Percentiles rank a stretch among this genome's conserved stretches.
phyloP scores from a whole-genome alignment of 2,888 invertebrate species.

The Idaea biselata region DNA sequence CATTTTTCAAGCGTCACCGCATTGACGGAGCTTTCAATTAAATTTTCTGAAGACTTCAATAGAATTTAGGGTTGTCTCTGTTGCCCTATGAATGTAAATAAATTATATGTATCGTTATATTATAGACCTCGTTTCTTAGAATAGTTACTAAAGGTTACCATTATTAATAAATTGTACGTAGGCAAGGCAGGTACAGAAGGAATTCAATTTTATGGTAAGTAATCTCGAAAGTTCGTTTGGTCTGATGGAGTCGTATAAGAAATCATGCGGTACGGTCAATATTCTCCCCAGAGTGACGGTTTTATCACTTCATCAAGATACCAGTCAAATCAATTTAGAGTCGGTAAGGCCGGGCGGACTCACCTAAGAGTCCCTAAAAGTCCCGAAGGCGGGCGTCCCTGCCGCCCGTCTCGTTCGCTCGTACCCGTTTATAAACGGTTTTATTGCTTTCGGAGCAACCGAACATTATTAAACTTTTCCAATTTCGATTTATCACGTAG shows the following conservation, averaged over 20 bases:
- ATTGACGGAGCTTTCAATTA: constrained; percentile 51
- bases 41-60: constrained; percentile 48
- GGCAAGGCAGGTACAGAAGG: not conserved
- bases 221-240: constrained; percentile 13
- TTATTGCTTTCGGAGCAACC: constrained; percentile 82
- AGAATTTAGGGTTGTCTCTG: constrained; percentile 42
- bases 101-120: not conserved
- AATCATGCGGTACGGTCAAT: constrained; percentile 32
- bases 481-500: constrained; percentile 82
- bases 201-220: not conserved
- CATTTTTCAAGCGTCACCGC: constrained; percentile 43
- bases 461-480: constrained; percentile 82
- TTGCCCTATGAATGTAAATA: not conserved
- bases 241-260: constrained; percentile 19
- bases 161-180: not conserved
- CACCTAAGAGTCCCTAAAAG: constrained; percentile 78
- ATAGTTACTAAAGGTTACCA: not conserved
- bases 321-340: constrained; percentile 72
- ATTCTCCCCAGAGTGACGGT: constrained; percentile 45
- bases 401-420: constrained; percentile 77
- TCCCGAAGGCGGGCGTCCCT: constrained; percentile 76
- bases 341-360: constrained; percentile 63
- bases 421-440: constrained; percentile 81
- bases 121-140: not conserved
- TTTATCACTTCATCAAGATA: constrained; percentile 74